Conservation (phyloP, 1,140 invertebrate species). For the Acyrthosiphon pisum region DNA sequence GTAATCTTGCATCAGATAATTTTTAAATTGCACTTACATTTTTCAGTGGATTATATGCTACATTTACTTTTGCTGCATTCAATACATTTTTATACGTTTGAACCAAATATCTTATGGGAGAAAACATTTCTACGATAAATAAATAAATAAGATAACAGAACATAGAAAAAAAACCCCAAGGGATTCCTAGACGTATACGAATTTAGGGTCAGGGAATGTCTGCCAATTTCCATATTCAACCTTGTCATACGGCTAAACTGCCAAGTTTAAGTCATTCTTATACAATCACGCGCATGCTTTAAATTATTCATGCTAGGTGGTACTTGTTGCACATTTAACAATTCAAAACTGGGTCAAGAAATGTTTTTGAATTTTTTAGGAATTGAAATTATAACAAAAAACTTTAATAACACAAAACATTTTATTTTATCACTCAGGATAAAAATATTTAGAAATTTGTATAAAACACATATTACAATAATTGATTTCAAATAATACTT, state of each 20-base stretch:
- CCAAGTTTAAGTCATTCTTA: slow-evolving; percentile 37
- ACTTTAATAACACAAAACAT: background rate
- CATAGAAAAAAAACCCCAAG: background rate
- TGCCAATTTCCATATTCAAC: slow-evolving; percentile 34
- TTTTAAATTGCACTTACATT: background rate
- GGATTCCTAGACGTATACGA: background rate
- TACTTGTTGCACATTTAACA: slow-evolving; percentile 40
- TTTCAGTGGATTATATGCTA: background rate
- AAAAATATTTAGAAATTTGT: background rate
- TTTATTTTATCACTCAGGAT: background rate
- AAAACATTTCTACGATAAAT: background rate
- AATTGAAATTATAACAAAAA: background rate
- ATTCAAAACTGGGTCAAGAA: background rate
- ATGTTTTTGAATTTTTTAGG: background rate
- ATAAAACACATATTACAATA: background rate
- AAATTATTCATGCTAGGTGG: slow-evolving; percentile 32
- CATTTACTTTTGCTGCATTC: background rate
- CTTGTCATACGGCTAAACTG: background rate
- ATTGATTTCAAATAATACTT: too few relatives aligned
- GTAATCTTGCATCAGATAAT: background rate
- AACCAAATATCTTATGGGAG: background rate
- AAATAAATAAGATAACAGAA: background rate
- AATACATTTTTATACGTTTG: background rate
- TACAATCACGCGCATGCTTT: slow-evolving; percentile 8
- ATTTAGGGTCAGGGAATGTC: background rate